These are phyloP conservation scores for Oxyruncus cristatus DNA, from an alignment of 2,113 vertebrate genomes.

Conservation along the genomic window DNA sequence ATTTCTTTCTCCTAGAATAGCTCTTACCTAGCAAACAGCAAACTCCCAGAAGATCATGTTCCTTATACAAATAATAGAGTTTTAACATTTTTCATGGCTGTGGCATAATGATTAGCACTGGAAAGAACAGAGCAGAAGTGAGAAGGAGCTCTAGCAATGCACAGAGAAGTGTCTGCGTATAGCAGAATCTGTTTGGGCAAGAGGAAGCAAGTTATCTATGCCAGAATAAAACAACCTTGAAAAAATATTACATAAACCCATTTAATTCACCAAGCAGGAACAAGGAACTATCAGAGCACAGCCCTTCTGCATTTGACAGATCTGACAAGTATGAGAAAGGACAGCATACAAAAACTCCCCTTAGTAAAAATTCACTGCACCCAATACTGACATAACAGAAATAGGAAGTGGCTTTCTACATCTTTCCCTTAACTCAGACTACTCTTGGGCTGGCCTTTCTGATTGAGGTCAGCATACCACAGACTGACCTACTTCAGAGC, in stretches of 20 bases:
- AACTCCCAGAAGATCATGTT: not conserved
- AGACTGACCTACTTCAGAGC: constrained; percentile 74
- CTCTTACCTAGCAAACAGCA: not conserved
- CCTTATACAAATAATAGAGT: not conserved
- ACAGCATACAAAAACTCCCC: not conserved
- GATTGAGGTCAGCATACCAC: constrained; percentile 58
- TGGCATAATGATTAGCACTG: not conserved
- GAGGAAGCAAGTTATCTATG: not conserved
- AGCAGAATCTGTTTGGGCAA: not conserved
- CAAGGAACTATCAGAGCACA: not conserved
- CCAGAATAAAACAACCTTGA: not conserved
- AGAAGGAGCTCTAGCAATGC: not conserved
- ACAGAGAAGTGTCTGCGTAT: not conserved
- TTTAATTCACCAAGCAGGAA: not conserved
- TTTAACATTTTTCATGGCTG: not conserved
- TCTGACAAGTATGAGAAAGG: not conserved
- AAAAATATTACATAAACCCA: not conserved
- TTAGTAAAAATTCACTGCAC: constrained; percentile 10
- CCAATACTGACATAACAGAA: not conserved
- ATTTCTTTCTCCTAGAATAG: not conserved
- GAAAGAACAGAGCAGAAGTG: not conserved
- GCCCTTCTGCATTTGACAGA: not conserved
- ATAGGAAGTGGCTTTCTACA: constrained; percentile 55
- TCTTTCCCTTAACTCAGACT: constrained; percentile 18
- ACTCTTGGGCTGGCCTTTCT: constrained; percentile 32